Percentiles rank a stretch among this genome's conserved stretches.
These are phyloP conservation scores for Platysternon megacephalum DNA, from an alignment of 2,113 vertebrate genomes.

Conservation along the genomic window DNA sequence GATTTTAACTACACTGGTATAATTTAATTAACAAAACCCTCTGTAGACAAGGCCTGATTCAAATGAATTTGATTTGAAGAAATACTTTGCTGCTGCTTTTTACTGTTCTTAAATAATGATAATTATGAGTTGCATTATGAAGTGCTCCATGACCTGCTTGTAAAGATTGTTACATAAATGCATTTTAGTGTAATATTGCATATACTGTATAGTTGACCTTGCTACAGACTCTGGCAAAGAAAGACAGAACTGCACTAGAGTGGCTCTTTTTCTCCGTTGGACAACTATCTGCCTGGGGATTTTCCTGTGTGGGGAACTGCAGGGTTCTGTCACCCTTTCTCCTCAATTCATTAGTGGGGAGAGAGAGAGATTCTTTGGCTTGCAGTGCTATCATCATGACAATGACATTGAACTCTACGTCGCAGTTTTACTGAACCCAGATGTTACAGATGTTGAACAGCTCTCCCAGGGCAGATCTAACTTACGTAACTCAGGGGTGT, in stretches of 20 bases:
- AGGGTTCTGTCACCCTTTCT: neutral
- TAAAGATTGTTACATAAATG: neutral
- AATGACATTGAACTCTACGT: neutral
- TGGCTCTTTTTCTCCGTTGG: neutral
- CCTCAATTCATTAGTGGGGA: neutral
- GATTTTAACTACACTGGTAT: neutral
- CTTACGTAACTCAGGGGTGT: no score
- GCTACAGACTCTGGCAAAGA: neutral
- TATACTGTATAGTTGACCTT: fast-evolving
- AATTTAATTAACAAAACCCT: neutral
- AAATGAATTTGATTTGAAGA: neutral
- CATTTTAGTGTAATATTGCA: neutral
- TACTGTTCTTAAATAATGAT: neutral
- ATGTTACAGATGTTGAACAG: neutral
- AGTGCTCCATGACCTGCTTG: neutral
- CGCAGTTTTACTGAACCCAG: neutral
- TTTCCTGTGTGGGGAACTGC: neutral
- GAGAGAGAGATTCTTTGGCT: neutral
- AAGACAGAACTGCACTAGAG: neutral
- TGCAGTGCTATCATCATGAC: neutral
- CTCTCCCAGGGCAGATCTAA: neutral
- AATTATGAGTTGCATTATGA: neutral
- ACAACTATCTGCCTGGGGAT: neutral
- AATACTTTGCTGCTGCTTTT: neutral
- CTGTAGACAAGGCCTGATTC: neutral